Conservation (phyloP, 2,113 vertebrate genomes). For the Podarcis cretensis region DNA sequence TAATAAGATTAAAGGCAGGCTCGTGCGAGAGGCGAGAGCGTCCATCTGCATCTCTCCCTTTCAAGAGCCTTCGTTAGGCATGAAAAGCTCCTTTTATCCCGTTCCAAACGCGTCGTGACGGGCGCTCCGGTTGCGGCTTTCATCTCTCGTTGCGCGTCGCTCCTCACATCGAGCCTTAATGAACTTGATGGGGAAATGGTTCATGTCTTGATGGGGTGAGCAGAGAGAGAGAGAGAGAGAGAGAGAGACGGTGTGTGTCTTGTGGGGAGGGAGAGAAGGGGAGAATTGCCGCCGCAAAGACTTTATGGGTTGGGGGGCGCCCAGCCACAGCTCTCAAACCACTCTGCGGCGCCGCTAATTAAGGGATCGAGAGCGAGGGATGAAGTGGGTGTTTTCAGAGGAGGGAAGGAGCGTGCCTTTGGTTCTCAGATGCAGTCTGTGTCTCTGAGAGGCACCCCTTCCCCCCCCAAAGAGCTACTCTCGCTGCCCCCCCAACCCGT, state of each 20-base stretch:
- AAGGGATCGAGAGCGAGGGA: slow-evolving; percentile 22
- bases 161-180: slow-evolving; percentile 71
- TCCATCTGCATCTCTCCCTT: slow-evolving; percentile 54
- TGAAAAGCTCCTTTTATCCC: slow-evolving; percentile 74
- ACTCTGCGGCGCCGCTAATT: slow-evolving; percentile 49
- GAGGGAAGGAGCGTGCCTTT: not conserved
- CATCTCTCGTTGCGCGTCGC: slow-evolving; percentile 66
- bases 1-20: slow-evolving; percentile 67
- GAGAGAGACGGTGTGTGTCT: not conserved
- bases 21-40: fast-evolving
- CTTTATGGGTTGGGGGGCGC: too few species aligned
- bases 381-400: fast-evolving
- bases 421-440: not conserved
- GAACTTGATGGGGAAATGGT: slow-evolving; percentile 69
- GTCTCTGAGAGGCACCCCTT: not conserved
- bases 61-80: slow-evolving; percentile 69
- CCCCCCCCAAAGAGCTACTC: too few species aligned
- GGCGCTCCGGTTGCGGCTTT: slow-evolving; percentile 64
- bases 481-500: too few species aligned
- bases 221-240: not conserved
- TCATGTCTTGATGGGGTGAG: not conserved
- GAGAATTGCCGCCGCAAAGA: too few species aligned
- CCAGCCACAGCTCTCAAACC: slow-evolving; percentile 52
- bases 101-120: slow-evolving; percentile 66
- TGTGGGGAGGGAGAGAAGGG: not conserved